phyloP scores from a whole-genome alignment of 2,113 vertebrate genomes.

The Nothoprocta perdicaria region DNA sequence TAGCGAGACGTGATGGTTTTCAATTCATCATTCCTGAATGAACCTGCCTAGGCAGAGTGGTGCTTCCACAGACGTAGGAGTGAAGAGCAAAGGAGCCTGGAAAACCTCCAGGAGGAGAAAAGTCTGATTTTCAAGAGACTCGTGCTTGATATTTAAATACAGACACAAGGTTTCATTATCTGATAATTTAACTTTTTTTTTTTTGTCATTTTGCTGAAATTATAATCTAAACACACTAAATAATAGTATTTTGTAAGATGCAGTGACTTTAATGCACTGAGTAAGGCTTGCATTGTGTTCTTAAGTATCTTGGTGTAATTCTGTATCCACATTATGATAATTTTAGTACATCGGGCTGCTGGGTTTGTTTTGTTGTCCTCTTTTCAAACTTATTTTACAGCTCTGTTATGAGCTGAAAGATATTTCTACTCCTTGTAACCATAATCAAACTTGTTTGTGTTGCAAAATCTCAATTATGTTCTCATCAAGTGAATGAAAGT shows the following conservation, averaged over 20 bases:
- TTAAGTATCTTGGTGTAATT: neutral
- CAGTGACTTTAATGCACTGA: neutral
- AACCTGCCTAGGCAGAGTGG: neutral
- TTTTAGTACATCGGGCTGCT: neutral
- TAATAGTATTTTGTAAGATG: neutral
- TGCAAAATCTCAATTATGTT: neutral
- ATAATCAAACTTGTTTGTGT: neutral
- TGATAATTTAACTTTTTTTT: neutral
- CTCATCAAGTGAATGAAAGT: neutral
- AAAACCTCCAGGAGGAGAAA: slow-evolving; percentile 10
- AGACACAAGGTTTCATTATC: neutral
- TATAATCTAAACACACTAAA: neutral
- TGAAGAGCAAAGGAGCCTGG: neutral
- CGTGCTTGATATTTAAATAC: neutral
- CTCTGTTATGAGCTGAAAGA: neutral
- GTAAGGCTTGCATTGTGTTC: neutral
- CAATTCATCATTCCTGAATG: slow-evolving; percentile 5
- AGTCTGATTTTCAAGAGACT: slow-evolving; percentile 1
- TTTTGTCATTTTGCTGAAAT: neutral
- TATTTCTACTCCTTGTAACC: neutral
- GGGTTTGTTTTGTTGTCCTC: neutral
- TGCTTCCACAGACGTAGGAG: neutral
- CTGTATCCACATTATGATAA: neutral
- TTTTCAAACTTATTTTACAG: neutral
- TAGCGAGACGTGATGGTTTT: slow-evolving; percentile 19